A percentile compares a stretch with the other conserved stretches of the same genome.
These are phyloP conservation scores for Procambarus clarkii DNA, from an alignment of 1,140 invertebrate species.

Conservation along the genomic window DNA sequence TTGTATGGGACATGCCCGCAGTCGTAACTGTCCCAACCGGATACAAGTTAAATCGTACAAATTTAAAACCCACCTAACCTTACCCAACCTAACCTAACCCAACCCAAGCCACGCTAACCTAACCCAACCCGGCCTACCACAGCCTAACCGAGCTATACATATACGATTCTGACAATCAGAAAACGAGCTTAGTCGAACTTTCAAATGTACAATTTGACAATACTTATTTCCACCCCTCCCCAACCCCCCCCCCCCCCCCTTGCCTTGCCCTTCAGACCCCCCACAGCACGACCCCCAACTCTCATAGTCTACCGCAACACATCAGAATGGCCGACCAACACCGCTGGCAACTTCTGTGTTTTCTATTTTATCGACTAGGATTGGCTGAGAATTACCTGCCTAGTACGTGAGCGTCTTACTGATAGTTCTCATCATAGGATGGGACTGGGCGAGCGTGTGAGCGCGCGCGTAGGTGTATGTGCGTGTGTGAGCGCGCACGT, in stretches of 20 bases:
- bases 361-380: slow-evolving; percentile 57
- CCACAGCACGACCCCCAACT: neutral
- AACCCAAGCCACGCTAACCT: too few relatives aligned
- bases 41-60: too few relatives aligned
- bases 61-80: too few relatives aligned
- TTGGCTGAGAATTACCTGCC: slow-evolving; percentile 57
- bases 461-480: too few relatives aligned
- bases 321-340: slow-evolving; percentile 15
- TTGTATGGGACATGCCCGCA: too few relatives aligned
- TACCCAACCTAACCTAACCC: too few relatives aligned
- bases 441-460: neutral
- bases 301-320: neutral
- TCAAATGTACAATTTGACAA: neutral
- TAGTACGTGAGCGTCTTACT: slow-evolving; percentile 31
- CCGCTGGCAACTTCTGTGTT: slow-evolving; percentile 8
- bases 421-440: neutral
- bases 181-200: too few relatives aligned
- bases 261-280: neutral
- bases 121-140: too few relatives aligned
- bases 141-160: too few relatives aligned
- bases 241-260: neutral
- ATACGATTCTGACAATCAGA: too few relatives aligned
- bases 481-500: too few relatives aligned
- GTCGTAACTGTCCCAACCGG: too few relatives aligned
- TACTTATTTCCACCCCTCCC: neutral